Evolutionary conservation across 2,888 invertebrate species (phyloP).

Genomic region (Leptinotarsa haldemani): DNA sequence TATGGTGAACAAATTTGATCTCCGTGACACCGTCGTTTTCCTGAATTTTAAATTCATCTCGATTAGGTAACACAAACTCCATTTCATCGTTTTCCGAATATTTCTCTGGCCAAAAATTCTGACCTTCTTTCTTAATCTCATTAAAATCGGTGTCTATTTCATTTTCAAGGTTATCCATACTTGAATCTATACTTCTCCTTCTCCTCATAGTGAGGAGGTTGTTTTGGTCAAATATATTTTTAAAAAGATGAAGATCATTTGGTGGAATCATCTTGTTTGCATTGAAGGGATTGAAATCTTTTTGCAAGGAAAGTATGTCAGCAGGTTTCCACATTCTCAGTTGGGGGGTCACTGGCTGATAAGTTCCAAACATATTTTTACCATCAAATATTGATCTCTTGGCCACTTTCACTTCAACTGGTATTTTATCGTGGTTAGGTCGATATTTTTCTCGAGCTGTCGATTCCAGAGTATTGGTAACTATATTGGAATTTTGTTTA

Average conservation of each 20-base stretch:
- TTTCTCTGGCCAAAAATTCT: constrained; percentile 2
- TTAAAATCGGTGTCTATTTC: constrained; percentile 50
- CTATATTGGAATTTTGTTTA: not conserved
- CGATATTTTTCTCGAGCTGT: not conserved
- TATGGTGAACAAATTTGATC: constrained; percentile 42
- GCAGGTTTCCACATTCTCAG: constrained; percentile 51
- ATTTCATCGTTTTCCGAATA: constrained; percentile 28
- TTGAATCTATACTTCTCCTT: constrained; percentile 41
- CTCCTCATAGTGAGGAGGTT: constrained; percentile 28
- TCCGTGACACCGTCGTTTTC: constrained; percentile 46
- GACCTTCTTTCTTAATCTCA: constrained; percentile 46
- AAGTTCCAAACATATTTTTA: constrained; percentile 42
- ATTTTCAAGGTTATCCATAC: constrained; percentile 28
- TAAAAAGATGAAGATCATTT: constrained; percentile 35
- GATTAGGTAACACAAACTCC: constrained; percentile 28
- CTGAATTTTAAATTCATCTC: constrained; percentile 35
- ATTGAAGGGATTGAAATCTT: constrained; percentile 28
- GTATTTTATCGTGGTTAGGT: not conserved
- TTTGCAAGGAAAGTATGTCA: constrained; percentile 47
- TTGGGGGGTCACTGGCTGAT: constrained; percentile 46
- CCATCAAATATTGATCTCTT: constrained; percentile 42
- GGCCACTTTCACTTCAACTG: not conserved
- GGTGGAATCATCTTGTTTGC: constrained; percentile 30
- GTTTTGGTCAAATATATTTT: constrained; percentile 35
- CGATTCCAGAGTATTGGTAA: not conserved